These are phyloP conservation scores for Marasmarcha lunaedactyla DNA, from an alignment of 2,888 invertebrate genomes.

Conservation along the genomic window DNA sequence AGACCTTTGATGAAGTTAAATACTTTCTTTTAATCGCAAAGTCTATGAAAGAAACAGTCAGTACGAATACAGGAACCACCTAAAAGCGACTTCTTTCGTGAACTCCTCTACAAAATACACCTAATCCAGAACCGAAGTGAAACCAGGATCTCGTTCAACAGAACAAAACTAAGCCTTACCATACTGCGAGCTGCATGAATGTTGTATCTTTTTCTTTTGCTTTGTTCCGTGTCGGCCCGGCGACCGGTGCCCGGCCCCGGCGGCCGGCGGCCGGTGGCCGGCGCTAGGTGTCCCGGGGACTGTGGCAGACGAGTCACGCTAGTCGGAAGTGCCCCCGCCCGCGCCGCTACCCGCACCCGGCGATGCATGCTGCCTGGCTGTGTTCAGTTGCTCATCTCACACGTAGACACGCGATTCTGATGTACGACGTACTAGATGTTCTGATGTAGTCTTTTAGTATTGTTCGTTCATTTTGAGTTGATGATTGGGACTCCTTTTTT, in stretches of 20 bases:
- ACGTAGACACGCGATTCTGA: slow-evolving; percentile 45
- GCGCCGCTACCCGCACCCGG: slow-evolving; percentile 48
- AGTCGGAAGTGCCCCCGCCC: slow-evolving; percentile 21
- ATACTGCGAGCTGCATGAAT: slow-evolving; percentile 50
- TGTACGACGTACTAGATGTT: no score
- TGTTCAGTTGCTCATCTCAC: slow-evolving; percentile 70
- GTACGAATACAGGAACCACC: no score
- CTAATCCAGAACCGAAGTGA: slow-evolving; percentile 21
- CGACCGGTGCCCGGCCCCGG: slow-evolving; percentile 41
- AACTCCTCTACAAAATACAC: no score
- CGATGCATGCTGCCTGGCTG: slow-evolving; percentile 67
- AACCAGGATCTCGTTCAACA: slow-evolving; percentile 35
- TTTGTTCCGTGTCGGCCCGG: slow-evolving; percentile 65
- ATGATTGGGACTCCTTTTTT: no score
- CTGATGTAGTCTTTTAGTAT: no score
- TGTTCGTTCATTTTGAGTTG: no score
- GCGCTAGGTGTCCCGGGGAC: slow-evolving; percentile 18
- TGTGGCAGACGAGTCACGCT: slow-evolving; percentile 21
- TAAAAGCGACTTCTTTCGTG: no score
- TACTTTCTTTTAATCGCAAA: no score
- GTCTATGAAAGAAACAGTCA: no score
- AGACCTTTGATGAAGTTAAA: no score
- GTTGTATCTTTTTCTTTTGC: slow-evolving; percentile 62
- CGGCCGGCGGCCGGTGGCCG: slow-evolving; percentile 42
- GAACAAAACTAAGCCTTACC: slow-evolving; percentile 36